phyloP scores from a whole-genome alignment of 2,113 vertebrate genomes.

The Cynopterus brachyotis region DNA sequence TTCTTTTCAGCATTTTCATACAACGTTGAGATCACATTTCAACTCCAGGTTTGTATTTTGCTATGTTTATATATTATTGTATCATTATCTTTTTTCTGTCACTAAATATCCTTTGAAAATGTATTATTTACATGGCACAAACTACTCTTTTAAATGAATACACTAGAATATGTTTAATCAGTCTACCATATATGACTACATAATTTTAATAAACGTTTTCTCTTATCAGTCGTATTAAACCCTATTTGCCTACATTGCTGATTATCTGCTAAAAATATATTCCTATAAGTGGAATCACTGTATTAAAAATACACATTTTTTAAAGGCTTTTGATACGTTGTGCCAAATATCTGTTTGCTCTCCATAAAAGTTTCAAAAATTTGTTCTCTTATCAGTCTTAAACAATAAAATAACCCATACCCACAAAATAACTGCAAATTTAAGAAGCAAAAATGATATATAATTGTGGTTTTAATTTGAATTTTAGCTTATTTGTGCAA shows the following conservation, averaged over 20 bases:
- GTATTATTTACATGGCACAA: neutral
- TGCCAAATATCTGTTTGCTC: neutral
- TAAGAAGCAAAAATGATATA: neutral
- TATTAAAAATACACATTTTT: neutral
- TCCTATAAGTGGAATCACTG: neutral
- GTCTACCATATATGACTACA: neutral
- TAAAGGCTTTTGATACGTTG: neutral
- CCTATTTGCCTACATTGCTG: neutral
- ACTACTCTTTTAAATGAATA: neutral
- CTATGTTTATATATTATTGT: neutral
- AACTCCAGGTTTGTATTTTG: neutral
- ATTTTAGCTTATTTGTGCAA: neutral
- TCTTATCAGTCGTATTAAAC: neutral
- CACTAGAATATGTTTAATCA: neutral
- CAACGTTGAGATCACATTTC: neutral
- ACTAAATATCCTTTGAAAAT: neutral
- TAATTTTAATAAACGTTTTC: conserved; percentile 6
- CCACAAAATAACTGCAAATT: neutral
- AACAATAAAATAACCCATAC: neutral
- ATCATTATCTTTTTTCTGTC: neutral
- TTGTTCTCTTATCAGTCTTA: neutral
- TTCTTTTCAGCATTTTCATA: neutral
- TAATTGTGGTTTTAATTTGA: conserved; percentile 34
- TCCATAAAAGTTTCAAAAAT: conserved; percentile 21
- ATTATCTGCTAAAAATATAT: neutral